phyloP scores from a whole-genome alignment of 2,888 invertebrate genomes.

The Chaitophorus viminalis region DNA sequence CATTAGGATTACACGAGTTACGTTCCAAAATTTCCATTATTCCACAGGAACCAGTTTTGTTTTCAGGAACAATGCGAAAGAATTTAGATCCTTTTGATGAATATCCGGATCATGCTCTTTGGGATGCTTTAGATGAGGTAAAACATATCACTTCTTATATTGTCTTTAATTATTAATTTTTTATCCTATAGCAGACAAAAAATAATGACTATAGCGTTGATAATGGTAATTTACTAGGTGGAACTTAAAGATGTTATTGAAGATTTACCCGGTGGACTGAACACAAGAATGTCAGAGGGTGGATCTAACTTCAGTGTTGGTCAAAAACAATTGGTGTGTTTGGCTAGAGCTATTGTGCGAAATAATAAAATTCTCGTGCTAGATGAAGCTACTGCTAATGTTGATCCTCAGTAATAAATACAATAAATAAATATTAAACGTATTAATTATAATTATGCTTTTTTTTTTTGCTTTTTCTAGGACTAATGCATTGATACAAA shows the following conservation, averaged over 20 bases:
- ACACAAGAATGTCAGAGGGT: conserved; percentile 79
- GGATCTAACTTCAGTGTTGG: conserved; percentile 89
- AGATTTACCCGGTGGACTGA: conserved; percentile 72
- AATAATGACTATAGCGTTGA: neutral
- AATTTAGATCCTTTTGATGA: conserved; percentile 91
- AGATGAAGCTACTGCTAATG: conserved; percentile 94
- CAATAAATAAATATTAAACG: neutral
- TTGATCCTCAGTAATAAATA: conserved; percentile 79
- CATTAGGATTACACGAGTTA: conserved; percentile 79
- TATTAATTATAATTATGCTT: neutral
- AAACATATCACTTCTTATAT: conserved; percentile 62
- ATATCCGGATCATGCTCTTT: conserved; percentile 80
- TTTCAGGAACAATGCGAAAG: conserved; percentile 86
- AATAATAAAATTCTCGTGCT: conserved; percentile 86
- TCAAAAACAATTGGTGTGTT: conserved; percentile 88
- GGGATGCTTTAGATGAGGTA: conserved; percentile 86
- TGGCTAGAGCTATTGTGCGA: conserved; percentile 87
- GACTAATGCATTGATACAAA: conserved; percentile 86
- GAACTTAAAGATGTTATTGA: conserved; percentile 78
- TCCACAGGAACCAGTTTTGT: conserved; percentile 85
- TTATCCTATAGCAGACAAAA: neutral
- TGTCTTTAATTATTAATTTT: too few relatives aligned
- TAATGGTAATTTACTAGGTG: conserved; percentile 70
- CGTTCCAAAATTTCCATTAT: conserved; percentile 84
- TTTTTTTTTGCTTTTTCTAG: conserved; percentile 67